Percentiles rank a stretch among this genome's conserved stretches.
phyloP scores from a whole-genome alignment of 2,797 vertebrate genomes.

The Danio kyathit region DNA sequence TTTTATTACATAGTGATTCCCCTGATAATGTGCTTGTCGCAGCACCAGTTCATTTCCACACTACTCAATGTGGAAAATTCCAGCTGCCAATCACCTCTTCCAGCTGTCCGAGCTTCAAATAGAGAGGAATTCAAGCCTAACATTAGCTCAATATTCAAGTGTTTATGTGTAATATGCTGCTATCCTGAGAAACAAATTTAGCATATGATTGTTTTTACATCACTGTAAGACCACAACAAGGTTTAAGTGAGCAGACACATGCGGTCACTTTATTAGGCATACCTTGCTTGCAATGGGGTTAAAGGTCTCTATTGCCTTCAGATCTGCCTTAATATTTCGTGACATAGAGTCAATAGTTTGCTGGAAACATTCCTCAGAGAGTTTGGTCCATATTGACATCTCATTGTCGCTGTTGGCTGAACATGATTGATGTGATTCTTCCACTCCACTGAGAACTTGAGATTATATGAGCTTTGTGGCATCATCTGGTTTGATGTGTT shows the following conservation, averaged over 20 bases:
- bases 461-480: too few species aligned
- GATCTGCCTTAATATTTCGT: too few species aligned
- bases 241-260: neutral
- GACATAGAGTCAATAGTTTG: too few species aligned
- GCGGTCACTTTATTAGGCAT: too few species aligned
- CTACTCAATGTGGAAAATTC: constrained; percentile 42
- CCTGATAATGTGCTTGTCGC: constrained; percentile 29
- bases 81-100: constrained; percentile 26
- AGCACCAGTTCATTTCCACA: constrained; percentile 50
- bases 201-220: neutral
- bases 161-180: neutral
- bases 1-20: constrained; percentile 19
- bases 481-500: too few species aligned
- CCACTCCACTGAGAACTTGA: too few species aligned
- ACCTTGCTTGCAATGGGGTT: too few species aligned
- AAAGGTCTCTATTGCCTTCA: too few species aligned
- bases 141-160: neutral
- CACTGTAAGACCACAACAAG: neutral
- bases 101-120: constrained; percentile 30
- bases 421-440: too few species aligned
- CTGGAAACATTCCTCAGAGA: too few species aligned
- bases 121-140: constrained; percentile 7
- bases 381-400: too few species aligned
- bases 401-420: too few species aligned
- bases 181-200: neutral